Conservation (phyloP, 2,113 vertebrate species). For the Channa maculata region DNA sequence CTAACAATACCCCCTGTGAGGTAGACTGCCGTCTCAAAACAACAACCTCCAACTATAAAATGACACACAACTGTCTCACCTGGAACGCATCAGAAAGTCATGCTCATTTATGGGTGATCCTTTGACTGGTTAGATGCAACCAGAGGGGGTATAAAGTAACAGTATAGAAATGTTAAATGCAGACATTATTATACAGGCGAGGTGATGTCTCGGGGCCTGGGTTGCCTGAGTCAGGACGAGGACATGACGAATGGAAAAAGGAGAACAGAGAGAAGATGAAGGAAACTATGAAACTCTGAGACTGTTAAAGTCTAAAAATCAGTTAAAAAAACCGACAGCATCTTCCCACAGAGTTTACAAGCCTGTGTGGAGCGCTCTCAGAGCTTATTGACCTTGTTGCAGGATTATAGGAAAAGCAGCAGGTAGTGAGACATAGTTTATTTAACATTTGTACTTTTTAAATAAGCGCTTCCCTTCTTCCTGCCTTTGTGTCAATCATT, state of each 20-base stretch:
- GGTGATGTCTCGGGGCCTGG: conserved; percentile 17
- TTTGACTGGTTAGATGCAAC: conserved; percentile 3
- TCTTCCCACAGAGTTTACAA: conserved; percentile 15
- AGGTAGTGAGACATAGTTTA: conserved; percentile 39
- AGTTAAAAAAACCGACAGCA: conserved; percentile 10
- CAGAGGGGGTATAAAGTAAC: conserved; percentile 30
- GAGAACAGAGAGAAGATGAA: conserved; percentile 4
- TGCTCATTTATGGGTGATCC: conserved; percentile 22
- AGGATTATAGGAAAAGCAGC: conserved; percentile 8
- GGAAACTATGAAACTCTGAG: not conserved
- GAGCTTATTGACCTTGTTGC: not conserved
- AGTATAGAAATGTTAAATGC: conserved; percentile 67
- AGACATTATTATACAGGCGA: conserved; percentile 45
- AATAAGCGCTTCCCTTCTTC: conserved; percentile 36
- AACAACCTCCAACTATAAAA: conserved; percentile 25
- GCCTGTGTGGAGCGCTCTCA: not conserved
- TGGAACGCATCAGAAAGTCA: conserved; percentile 18
- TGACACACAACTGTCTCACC: conserved; percentile 19
- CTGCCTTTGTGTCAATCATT: conserved; percentile 48
- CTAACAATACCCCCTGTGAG: conserved; percentile 35
- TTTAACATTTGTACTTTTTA: conserved; percentile 53
- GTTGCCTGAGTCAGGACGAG: conserved; percentile 25
- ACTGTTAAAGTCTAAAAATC: conserved; percentile 17
- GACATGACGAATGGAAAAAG: conserved; percentile 1
- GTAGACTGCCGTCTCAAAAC: conserved; percentile 38